These are phyloP conservation scores for Platyura marginata DNA, from an alignment of 1,140 invertebrate genomes.

Conservation along the genomic window DNA sequence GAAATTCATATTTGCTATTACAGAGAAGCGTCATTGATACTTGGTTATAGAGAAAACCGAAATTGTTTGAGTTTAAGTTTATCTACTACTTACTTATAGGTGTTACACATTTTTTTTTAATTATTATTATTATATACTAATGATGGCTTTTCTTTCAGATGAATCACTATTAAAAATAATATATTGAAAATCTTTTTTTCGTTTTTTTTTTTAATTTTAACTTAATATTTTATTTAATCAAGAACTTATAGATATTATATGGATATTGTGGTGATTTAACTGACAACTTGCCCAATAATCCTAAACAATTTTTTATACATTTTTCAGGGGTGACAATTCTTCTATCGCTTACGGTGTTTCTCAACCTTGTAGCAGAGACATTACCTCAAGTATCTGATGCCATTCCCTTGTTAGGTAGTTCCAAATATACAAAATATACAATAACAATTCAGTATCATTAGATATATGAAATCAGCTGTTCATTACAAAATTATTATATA, in stretches of 20 bases:
- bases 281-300: not conserved
- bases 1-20: no score
- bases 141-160: no score
- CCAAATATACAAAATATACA: constrained; percentile 4
- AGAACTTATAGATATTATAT: not conserved
- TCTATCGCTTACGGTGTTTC: constrained; percentile 98
- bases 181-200: no score
- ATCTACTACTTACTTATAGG: no score
- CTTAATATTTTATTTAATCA: no score
- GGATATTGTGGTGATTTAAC: not conserved
- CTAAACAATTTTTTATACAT: constrained; percentile 32
- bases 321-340: constrained; percentile 98
- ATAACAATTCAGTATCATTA: no score
- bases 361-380: constrained; percentile 89
- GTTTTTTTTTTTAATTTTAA: no score
- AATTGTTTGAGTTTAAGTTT: not conserved
- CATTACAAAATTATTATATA: no score
- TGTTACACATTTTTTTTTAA: no score
- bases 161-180: no score
- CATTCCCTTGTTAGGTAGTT: constrained; percentile 81
- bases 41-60: not conserved
- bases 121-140: no score
- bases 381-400: constrained; percentile 89
- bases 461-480: no score
- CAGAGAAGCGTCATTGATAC: not conserved